Evolutionary conservation across 2,888 invertebrate genomes (phyloP).

Genomic region (Drosophila recens): DNA sequence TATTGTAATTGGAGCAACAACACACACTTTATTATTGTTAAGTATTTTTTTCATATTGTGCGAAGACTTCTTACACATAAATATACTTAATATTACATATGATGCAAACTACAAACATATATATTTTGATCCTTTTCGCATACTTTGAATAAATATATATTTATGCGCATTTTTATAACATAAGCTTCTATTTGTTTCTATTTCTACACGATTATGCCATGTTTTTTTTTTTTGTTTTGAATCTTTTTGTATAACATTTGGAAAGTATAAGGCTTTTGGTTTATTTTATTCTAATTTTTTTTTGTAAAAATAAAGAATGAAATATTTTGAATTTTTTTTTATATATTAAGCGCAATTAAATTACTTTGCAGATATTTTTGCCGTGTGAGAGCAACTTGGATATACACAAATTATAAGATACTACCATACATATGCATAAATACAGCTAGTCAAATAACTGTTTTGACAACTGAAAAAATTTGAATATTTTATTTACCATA

Average conservation of each 20-base stretch:
- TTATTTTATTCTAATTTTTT: constrained; percentile 1
- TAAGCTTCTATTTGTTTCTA: constrained; percentile 26
- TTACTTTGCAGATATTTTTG: constrained; percentile 30
- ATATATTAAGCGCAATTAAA: constrained; percentile 17
- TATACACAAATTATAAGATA: constrained; percentile 51
- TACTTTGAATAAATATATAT: constrained; percentile 55
- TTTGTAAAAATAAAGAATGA: constrained; percentile 23
- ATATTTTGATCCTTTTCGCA: constrained; percentile 39
- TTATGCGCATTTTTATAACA: constrained; percentile 54
- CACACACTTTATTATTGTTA: constrained; percentile 30
- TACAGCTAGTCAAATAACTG: constrained; percentile 14
- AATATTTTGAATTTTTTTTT: not conserved
- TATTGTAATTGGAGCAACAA: constrained; percentile 25
- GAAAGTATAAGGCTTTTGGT: constrained; percentile 11
- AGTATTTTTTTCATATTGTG: constrained; percentile 28
- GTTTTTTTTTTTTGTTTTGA: constrained; percentile 5
- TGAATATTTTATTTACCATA: not conserved
- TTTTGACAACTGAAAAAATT: not conserved
- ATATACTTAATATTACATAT: constrained; percentile 40
- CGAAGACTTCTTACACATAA: constrained; percentile 44
- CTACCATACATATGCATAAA: constrained; percentile 47
- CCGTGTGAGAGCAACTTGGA: constrained; percentile 36
- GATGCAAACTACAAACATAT: constrained; percentile 19
- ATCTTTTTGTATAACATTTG: constrained; percentile 46
- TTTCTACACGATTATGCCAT: constrained; percentile 2